Conservation (phyloP, 2,888 invertebrate species). For the Acrobasis suavella region DNA sequence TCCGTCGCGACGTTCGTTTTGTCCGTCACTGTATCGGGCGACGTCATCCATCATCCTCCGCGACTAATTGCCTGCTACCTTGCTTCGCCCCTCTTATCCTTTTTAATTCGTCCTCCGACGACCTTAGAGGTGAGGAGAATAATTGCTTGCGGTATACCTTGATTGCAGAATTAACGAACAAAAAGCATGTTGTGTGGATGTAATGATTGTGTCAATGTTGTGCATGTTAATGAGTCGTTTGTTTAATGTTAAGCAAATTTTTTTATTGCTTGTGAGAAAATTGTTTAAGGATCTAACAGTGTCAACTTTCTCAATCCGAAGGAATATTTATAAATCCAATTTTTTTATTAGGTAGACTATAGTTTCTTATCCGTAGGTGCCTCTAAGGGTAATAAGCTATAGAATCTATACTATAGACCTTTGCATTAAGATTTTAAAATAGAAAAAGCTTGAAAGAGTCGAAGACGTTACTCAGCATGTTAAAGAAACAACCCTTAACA, state of each 20-base stretch:
- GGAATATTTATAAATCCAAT: too few relatives aligned
- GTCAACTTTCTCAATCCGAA: too few relatives aligned
- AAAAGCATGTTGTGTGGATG: conserved; percentile 53
- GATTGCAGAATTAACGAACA: conserved; percentile 63
- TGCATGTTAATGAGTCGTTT: not conserved
- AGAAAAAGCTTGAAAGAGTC: too few relatives aligned
- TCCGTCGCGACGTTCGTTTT: conserved; percentile 68
- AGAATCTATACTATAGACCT: too few relatives aligned
- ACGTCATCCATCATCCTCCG: conserved; percentile 76
- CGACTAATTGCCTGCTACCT: conserved; percentile 81
- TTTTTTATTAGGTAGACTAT: too few relatives aligned
- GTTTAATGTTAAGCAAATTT: conserved; percentile 8
- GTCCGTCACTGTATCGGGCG: conserved; percentile 68
- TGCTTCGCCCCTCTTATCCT: conserved; percentile 73
- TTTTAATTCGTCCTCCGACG: conserved; percentile 73
- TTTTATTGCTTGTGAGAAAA: not conserved
- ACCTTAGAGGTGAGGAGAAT: conserved; percentile 63
- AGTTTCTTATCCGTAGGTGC: too few relatives aligned
- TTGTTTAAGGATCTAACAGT: too few relatives aligned
- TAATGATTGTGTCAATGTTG: conserved; percentile 29
- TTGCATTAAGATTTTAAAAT: too few relatives aligned
- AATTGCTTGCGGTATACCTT: conserved; percentile 68
- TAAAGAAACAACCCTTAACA: too few relatives aligned
- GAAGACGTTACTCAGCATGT: too few relatives aligned
- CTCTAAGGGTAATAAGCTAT: too few relatives aligned